These are phyloP conservation scores for Myopa testacea DNA, from an alignment of 2,888 invertebrate genomes.

Conservation along the genomic window DNA sequence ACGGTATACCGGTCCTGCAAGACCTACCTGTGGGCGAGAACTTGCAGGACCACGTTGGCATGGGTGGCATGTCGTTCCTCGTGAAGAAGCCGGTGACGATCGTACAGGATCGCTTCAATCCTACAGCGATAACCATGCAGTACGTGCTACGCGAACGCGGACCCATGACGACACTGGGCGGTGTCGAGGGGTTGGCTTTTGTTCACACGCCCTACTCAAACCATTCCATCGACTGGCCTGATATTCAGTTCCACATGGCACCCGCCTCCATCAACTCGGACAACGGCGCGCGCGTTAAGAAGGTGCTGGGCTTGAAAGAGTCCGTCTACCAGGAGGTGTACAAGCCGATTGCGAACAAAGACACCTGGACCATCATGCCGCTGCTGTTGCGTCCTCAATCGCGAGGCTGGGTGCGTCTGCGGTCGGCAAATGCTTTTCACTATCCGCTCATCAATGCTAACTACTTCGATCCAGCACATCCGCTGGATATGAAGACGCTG, in stretches of 20 bases:
- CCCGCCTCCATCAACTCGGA: slow-evolving; percentile 89
- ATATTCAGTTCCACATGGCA: slow-evolving; percentile 93
- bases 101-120: slow-evolving; percentile 82
- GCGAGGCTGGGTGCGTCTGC: slow-evolving; percentile 80
- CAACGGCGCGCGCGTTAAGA: slow-evolving; percentile 78
- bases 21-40: slow-evolving; percentile 85
- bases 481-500: slow-evolving; percentile 80
- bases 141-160: slow-evolving; percentile 83
- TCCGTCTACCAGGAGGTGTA: slow-evolving; percentile 84
- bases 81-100: slow-evolving; percentile 87
- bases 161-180: slow-evolving; percentile 88
- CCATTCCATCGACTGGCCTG: slow-evolving; percentile 82
- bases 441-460: slow-evolving; percentile 92
- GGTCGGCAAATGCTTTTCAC: slow-evolving; percentile 85
- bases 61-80: slow-evolving; percentile 75
- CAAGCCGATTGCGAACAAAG: slow-evolving; percentile 81
- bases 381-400: slow-evolving; percentile 84
- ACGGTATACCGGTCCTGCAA: slow-evolving; percentile 80
- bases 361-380: slow-evolving; percentile 85
- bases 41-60: slow-evolving; percentile 89
- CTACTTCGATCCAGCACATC: slow-evolving; percentile 86
- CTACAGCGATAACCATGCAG: slow-evolving; percentile 83
- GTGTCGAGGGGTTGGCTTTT: slow-evolving; percentile 89
- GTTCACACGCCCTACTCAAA: slow-evolving; percentile 88
- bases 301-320: slow-evolving; percentile 84